phyloP scores from a whole-genome alignment of 2,888 invertebrate genomes.

The Oegoconia quadripuncta region DNA sequence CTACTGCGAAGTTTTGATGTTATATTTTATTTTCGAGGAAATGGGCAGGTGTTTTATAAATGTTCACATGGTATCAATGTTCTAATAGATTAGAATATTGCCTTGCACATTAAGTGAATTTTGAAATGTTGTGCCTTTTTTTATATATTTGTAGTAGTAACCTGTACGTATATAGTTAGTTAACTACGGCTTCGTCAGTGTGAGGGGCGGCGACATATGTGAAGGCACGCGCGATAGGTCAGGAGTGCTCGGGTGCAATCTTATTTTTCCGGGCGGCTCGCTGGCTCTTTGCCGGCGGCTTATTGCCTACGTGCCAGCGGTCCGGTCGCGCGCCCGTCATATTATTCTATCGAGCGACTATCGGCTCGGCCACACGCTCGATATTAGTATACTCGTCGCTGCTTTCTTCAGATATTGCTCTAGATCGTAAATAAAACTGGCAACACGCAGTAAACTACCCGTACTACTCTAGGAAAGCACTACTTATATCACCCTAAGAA shows the following conservation, averaged over 20 bases:
- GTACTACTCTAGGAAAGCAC: conserved; percentile 32
- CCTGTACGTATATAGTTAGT: too few relatives aligned
- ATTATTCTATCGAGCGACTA: conserved; percentile 76
- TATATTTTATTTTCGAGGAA: not conserved
- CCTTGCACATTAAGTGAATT: too few relatives aligned
- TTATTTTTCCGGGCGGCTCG: conserved; percentile 68
- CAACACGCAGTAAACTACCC: conserved; percentile 39
- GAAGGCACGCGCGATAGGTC: conserved; percentile 49
- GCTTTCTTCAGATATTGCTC: conserved; percentile 70
- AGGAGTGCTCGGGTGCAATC: conserved; percentile 58
- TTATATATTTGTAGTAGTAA: too few relatives aligned
- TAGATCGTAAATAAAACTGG: conserved; percentile 69
- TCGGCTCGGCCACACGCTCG: conserved; percentile 65
- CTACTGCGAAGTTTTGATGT: conserved; percentile 2
- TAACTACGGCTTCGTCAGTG: too few relatives aligned
- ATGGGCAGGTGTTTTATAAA: not conserved
- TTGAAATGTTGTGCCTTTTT: too few relatives aligned
- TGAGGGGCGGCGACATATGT: conserved; percentile 11
- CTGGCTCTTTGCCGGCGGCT: conserved; percentile 69
- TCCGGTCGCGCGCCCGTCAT: conserved; percentile 66
- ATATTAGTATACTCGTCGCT: conserved; percentile 71
- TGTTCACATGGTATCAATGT: too few relatives aligned
- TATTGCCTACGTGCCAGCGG: conserved; percentile 77
- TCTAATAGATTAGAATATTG: too few relatives aligned
- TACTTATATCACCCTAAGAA: conserved; percentile 49